These are phyloP conservation scores for Apostichopus japonicus DNA, from an alignment of 35 echinoderm and acorn worm species.

Conservation along the genomic window DNA sequence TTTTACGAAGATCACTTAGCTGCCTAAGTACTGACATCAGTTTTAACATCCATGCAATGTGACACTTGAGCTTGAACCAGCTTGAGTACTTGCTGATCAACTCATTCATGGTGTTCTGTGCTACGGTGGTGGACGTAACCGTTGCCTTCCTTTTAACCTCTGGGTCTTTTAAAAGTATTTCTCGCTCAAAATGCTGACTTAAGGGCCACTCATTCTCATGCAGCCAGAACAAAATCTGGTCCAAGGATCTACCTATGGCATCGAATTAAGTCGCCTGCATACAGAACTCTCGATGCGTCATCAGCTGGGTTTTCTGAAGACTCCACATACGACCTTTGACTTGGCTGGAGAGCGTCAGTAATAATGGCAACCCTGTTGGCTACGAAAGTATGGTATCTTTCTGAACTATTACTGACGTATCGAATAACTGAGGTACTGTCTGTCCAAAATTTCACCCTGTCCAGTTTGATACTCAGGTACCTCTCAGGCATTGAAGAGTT, in stretches of 20 bases:
- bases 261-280: slow-evolving; percentile 36
- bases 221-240: slow-evolving; percentile 16
- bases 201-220: slow-evolving; percentile 32
- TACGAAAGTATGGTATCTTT: slow-evolving; percentile 60
- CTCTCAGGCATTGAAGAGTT: slow-evolving; percentile 28
- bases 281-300: slow-evolving; percentile 54
- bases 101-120: not conserved
- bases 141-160: slow-evolving; percentile 25
- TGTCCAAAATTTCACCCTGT: slow-evolving; percentile 64
- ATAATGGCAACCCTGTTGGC: slow-evolving; percentile 69
- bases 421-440: slow-evolving; percentile 71
- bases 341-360: slow-evolving; percentile 28
- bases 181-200: not conserved
- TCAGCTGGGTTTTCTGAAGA: slow-evolving; percentile 59
- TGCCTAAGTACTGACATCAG: slow-evolving; percentile 8
- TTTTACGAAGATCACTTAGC: slow-evolving; percentile 30
- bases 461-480: slow-evolving; percentile 33
- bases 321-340: slow-evolving; percentile 62
- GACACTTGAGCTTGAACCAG: slow-evolving; percentile 45
- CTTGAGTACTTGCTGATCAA: slow-evolving; percentile 32
- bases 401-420: slow-evolving; percentile 60
- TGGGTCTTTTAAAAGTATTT: slow-evolving; percentile 4
- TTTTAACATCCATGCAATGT: slow-evolving; percentile 46
- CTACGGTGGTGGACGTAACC: not conserved
- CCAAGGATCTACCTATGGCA: not conserved